Evolutionary conservation across 1,140 invertebrate genomes (phyloP).

Genomic region (Brachionus sp.): DNA sequence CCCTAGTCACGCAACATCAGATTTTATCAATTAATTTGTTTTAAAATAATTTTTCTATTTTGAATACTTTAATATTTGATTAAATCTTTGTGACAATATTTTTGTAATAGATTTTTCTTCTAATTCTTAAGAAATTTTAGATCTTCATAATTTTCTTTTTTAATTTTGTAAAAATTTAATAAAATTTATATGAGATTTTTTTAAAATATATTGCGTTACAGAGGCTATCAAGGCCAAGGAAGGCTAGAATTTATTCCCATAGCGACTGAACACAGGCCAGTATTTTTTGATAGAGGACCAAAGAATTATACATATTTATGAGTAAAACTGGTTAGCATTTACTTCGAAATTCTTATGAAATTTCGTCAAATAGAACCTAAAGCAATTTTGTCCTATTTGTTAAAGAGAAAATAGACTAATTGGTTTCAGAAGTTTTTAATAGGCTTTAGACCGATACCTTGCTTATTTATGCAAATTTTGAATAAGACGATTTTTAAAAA

Average conservation of each 20-base stretch:
- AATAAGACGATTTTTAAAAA: neutral
- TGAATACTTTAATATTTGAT: neutral
- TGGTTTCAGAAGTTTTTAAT: slow-evolving; percentile 2
- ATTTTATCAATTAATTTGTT: neutral
- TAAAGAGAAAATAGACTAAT: neutral
- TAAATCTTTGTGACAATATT: neutral
- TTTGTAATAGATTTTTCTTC: neutral
- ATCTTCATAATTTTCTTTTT: neutral
- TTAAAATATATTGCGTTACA: neutral
- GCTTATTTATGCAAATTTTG: slow-evolving; percentile 5
- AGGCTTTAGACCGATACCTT: slow-evolving; percentile 1
- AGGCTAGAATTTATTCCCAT: neutral
- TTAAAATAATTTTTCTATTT: neutral
- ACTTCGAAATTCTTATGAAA: neutral
- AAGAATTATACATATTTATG: neutral
- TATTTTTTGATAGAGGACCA: neutral
- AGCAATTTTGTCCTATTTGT: neutral
- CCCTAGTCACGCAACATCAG: neutral
- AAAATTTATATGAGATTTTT: neutral
- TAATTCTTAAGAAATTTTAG: neutral
- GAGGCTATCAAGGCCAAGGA: neutral
- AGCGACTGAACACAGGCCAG: neutral
- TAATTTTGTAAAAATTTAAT: neutral
- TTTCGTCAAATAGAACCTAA: neutral
- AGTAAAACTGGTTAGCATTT: neutral